These are phyloP conservation scores for Sclerurus mexicanus DNA, from an alignment of 2,113 vertebrate genomes.

Conservation along the genomic window DNA sequence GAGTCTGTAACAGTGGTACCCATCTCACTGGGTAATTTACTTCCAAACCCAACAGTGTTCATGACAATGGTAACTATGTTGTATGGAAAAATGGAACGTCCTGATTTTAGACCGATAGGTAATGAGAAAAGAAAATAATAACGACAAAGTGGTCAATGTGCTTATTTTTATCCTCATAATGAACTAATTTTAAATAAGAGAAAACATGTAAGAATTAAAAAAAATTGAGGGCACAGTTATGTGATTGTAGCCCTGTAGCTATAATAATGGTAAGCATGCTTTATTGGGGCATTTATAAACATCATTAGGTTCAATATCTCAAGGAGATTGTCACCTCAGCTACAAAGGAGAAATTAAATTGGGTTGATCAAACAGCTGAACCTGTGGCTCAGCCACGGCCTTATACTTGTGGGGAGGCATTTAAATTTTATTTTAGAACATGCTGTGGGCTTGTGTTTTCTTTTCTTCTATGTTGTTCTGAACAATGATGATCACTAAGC, in stretches of 20 bases:
- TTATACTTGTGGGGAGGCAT: background rate
- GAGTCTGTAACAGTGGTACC: background rate
- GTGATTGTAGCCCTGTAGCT: background rate
- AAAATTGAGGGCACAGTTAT: background rate
- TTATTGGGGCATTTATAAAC: background rate
- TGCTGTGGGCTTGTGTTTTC: accelerated
- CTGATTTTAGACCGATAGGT: background rate
- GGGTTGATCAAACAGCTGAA: background rate
- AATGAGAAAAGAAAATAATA: background rate
- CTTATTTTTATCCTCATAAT: background rate
- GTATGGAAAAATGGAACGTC: background rate
- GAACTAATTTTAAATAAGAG: background rate
- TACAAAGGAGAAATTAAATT: background rate
- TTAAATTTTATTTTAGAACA: background rate
- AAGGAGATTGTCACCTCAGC: background rate
- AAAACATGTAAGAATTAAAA: background rate
- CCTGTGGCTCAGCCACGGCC: background rate
- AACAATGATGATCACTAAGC: background rate
- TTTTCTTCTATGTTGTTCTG: background rate
- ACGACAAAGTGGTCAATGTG: background rate
- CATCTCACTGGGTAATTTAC: background rate
- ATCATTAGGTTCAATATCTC: background rate
- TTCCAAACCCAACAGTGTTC: background rate
- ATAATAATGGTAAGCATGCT: background rate
- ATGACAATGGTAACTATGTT: background rate